Evolutionary conservation across 2,797 vertebrate species (phyloP), one percentile per base, ranked within the genome.

Genomic region (Enteromius unitaeniatus): DNA sequence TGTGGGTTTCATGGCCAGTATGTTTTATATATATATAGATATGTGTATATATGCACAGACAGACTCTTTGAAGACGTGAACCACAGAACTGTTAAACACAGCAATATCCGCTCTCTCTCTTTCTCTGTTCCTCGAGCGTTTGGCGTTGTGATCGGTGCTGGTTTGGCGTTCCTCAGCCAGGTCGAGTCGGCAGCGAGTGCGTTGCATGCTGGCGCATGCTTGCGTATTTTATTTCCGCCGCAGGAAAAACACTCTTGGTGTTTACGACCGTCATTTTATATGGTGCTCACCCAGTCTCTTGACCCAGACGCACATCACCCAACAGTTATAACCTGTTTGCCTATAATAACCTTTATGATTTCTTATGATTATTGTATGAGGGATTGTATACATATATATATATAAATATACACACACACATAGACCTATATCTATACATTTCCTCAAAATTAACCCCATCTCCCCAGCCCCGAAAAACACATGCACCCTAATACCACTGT

Each of bases 401-500:
- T 90, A 91, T 86, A 92, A n/a, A 83, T 55, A 69, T 37, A 67
- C 34, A 86, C 72, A 53, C 81, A 76, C 78, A 55, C 68, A 88
- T 86, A 92, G 87, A 91, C 89, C 91, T 87, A 90, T 91, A 90
- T 93, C 87, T 91, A 89, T 93, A 93, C 90, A 91, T 93, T 89
- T 90, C 92, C 90, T 92, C 86, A 58, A 86, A 92, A 88, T 87
- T 88, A 88, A 91, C 81, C 62, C 60, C 60, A 28, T 62, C 91
- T 89, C 90, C 90, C 90, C n/a, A n/a, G n/a, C 42, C 88, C 85
- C 87, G 88, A 91, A 87, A 91, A 87, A 91, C 88, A 90, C 88
- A 91, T 88, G 90, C 93, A 93, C 92, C 92, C 91, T 92, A 89
- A 88, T 91, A 91, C 92, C 93, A 93, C 91, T 94, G 93, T 94